Evolutionary conservation across 64 coral and sea anemone species (phyloP), one percentile per base, ranked within the genome.

Genomic region (Montipora cactus): DNA sequence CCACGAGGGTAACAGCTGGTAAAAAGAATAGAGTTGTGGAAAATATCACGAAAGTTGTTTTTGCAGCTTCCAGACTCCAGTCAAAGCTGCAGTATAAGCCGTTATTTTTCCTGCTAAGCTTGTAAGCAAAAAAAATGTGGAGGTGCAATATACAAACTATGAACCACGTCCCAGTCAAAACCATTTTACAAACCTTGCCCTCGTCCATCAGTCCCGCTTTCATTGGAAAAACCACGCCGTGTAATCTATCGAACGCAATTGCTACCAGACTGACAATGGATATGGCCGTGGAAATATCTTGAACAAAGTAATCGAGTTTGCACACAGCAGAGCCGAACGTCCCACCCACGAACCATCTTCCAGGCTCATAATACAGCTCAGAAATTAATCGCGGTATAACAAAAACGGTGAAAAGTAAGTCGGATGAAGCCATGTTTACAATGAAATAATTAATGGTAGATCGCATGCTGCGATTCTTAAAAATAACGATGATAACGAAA

Each of bases 221-320:
- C 87, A 94, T 61, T 14, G 92, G 87, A 70, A 72, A 94, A 14
- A 94, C 77, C 59, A 94, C 81, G 1, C 77, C 92, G 47, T 94
- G 80, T 45, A 94, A 94, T 16, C 92, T 64, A 12, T 94, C 92
- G 49, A 89, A 5, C 0, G 87, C 87, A 8, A 89, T 94, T 3
- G 81, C 92, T 0, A 82, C 66, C 50, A 94, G 68, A 45, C 92
- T 94, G 52, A 89, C 45, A 53, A 94, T 83, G 0, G 92, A 94
- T 7, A 94, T 87, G 50, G 92, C 76, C 0, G 92, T 94, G 2
- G 81, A 47, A 2, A 84, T 45, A 49, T 84, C 81, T 64, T 84
- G 81, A 7, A 84, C 16, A 44, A 84, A 84, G 23, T 47, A n/a
- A 18, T 67, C 81, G 12, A 84, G 37, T 45, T 84, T 84, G 62